Percentiles rank a stretch among this genome's conserved stretches.
phyloP scores from a whole-genome alignment of 2,888 invertebrate genomes.

The Phrixothrix hirtus region DNA sequence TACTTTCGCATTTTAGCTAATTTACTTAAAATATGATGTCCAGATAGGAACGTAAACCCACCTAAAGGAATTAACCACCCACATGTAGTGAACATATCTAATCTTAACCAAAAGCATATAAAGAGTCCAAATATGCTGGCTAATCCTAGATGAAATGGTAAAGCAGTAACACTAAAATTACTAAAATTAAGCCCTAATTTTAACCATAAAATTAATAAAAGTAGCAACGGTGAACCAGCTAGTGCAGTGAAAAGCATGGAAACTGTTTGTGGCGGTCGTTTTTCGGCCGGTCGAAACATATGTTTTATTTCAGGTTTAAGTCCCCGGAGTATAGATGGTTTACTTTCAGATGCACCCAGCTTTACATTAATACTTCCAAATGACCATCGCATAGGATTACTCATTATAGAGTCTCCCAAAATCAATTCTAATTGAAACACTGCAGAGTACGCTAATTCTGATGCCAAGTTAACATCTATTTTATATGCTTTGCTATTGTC shows the following conservation, averaged over 20 bases:
- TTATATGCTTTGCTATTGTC: conserved; percentile 78
- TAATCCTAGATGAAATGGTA: conserved; percentile 88
- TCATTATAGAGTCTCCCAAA: conserved; percentile 88
- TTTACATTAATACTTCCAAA: conserved; percentile 78
- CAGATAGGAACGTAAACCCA: conserved; percentile 88
- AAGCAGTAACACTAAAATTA: conserved; percentile 80
- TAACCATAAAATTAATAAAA: conserved; percentile 84
- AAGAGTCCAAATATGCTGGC: conserved; percentile 88
- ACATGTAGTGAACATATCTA: conserved; percentile 96
- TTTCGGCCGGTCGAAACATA: conserved; percentile 88
- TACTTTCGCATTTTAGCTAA: conserved; percentile 63
- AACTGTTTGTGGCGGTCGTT: conserved; percentile 83
- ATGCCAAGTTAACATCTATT: conserved; percentile 81
- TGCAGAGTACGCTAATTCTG: conserved; percentile 80
- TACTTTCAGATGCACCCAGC: conserved; percentile 57
- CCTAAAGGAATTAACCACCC: conserved; percentile 86
- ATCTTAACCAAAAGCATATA: conserved; percentile 86
- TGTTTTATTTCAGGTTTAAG: conserved; percentile 71
- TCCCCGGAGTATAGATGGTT: conserved; percentile 49
- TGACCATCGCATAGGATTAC: conserved; percentile 87
- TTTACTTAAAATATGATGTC: conserved; percentile 85
- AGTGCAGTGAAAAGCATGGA: conserved; percentile 90
- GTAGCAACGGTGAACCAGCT: conserved; percentile 77
- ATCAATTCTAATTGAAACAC: conserved; percentile 80
- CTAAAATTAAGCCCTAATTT: conserved; percentile 84